Evolutionary conservation across 2,113 vertebrate species (phyloP), one percentile per base, ranked within the genome.

Genomic region (Callocephalon fimbriatum): DNA sequence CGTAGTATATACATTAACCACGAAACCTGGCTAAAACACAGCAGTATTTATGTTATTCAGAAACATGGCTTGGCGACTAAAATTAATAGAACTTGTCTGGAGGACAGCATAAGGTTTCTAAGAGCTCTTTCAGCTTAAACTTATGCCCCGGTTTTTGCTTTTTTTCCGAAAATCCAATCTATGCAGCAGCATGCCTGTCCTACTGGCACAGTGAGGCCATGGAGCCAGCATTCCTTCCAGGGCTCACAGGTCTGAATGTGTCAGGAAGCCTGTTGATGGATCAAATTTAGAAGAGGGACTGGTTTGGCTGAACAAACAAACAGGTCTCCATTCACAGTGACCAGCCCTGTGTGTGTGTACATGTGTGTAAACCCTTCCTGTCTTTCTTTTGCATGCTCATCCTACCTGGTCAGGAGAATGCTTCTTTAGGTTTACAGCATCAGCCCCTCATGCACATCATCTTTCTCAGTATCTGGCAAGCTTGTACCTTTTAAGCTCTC

Each of bases 61-160:
- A 98, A 95, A 91, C 12, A 7, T 86, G 81, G 70, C 56, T 94
- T 97, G 88, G 93, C 15, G 4, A 86, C 81, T 73, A 88, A 86
- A 97, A 97, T 92, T 65, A 96, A 96, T 51, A 90, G 79, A 70
- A 83, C n/a, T 54, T 45, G 91, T 90, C 95, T 94, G 59, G 59
- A 85, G 62, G 82, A 83, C 71, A 93, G 92, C n/a, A 72, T 25
- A 50, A 65, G 37, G 62, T 93, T 94, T 94, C 66, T 89, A 91
- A 92, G 93, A 90, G 93, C 47, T 95, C 94, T 87, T 96, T 97
- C 93, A 96, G 88, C 72, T 79, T 72, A 73, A 68, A 38, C 37
- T 84, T 86, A 86, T 31, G 84, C 44, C 81, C 4, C 6, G 62
- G 42, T 78, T 96, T 79, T 74, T 38, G 20, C 38, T 5, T 13